Evolutionary conservation across 1,140 invertebrate species (phyloP).

Genomic region (Schlechtendalia chinensis): DNA sequence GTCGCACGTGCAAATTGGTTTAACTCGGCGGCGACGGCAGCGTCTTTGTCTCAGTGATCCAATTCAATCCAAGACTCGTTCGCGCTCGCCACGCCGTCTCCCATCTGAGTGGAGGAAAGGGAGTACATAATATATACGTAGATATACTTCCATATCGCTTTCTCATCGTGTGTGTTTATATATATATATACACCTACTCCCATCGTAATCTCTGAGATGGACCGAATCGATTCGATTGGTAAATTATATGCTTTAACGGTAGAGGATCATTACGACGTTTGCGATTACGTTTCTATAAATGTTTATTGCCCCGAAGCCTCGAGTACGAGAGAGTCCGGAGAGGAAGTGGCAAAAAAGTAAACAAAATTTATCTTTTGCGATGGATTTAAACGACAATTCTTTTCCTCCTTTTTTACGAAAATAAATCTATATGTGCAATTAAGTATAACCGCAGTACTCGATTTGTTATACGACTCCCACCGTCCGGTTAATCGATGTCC

Average conservation of each 20-base stretch:
- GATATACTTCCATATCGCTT: background rate
- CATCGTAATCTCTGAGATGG: background rate
- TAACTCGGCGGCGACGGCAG: background rate
- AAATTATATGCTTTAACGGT: constrained; percentile 27
- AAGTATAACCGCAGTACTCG: too few species aligned
- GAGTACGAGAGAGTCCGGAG: background rate
- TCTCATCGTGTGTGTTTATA: background rate
- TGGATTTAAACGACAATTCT: background rate
- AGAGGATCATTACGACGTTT: constrained; percentile 19
- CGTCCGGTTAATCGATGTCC: too few species aligned
- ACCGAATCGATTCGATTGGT: constrained; percentile 15
- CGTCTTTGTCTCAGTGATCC: constrained; percentile 13
- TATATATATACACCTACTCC: background rate
- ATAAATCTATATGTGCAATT: background rate
- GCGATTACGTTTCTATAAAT: constrained; percentile 31
- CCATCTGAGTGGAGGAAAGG: background rate
- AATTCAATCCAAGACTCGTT: constrained; percentile 9
- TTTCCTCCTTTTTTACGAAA: background rate
- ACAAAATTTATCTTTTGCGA: background rate
- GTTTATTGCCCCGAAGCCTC: background rate
- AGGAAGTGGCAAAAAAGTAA: background rate
- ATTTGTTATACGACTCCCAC: too few species aligned
- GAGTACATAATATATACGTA: background rate
- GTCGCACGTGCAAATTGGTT: constrained; percentile 41
- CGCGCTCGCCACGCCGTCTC: background rate